Base-by-base conservation (phyloP, 1,140 invertebrate species). In the Hylaeus anthracinus region DNA sequence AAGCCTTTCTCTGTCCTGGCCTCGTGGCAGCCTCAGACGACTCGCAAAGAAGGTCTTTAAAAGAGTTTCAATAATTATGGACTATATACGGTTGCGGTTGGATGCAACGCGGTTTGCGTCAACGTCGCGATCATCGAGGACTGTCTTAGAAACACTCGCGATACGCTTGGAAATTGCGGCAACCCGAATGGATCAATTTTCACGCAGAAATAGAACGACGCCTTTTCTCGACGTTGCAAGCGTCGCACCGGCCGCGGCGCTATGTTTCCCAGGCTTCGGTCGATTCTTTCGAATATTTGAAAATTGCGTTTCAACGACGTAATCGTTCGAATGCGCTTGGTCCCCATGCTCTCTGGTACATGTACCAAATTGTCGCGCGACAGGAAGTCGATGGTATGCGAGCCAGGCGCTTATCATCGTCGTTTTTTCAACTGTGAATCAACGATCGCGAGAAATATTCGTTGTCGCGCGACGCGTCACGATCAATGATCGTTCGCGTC, bases 1-100 rank as follows among this genome's bases (percentile, higher is more conserved):
- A 81, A 81, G 66, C 79, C 73, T 77, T 77, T 81, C 73, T 51
- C 65, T 75, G 64, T 55, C 45, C 72, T 55, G 43, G 12, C 64
- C 53, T 61, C 64, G 70, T 65, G 56, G 12, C 48, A 37, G 45
- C 3, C 67, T 61, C n/a, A 12, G 26, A 65, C 53, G 10, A 48
- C 61, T 58, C 65, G 58, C 41, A 73, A 66, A 66, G 70, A 66
- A 58, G 61, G 55, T 64, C 43, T 61, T 51, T 73, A 15, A 15
- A 79, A 79, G 64, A 73, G 43, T 79, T 64, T 56, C 51, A 45
- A 55, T 79, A 65, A 65, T 79, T 79, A 73, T 39, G 6, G 14
- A 9, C n/a, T n/a, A 6, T 51, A 3, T 6, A 55, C 48, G 9
- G 4, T 10, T 26, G 26, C 26, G 26, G 26, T 3, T 43, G 15